phyloP scores from a whole-genome alignment of 2,888 invertebrate genomes.

The Nomada flava region DNA sequence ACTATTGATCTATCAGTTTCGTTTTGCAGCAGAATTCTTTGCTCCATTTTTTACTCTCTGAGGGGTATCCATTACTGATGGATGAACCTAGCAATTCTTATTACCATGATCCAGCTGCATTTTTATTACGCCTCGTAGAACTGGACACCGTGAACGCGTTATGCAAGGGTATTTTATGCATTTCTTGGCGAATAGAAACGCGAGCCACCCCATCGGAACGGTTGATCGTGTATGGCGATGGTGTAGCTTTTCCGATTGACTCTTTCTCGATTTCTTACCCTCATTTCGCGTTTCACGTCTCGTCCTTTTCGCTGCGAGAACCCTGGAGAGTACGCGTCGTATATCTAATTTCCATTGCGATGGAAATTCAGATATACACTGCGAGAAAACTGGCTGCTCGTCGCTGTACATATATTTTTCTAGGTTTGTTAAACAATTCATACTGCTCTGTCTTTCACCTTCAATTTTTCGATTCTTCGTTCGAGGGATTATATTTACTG shows the following conservation, averaged over 20 bases:
- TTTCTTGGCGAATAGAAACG: slow-evolving; percentile 30
- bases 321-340: slow-evolving; percentile 21
- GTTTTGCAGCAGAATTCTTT: too few species aligned
- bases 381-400: not conserved
- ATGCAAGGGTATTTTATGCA: not conserved
- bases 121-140: not conserved
- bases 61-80: too few species aligned
- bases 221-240: slow-evolving; percentile 32
- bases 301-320: slow-evolving; percentile 27
- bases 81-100: too few species aligned
- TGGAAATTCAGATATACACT: slow-evolving; percentile 4
- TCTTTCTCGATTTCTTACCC: slow-evolving; percentile 39
- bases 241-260: slow-evolving; percentile 50
- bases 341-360: slow-evolving; percentile 27
- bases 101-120: too few species aligned
- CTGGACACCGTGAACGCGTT: not conserved
- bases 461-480: not conserved
- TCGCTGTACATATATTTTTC: not conserved
- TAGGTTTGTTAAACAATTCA: slow-evolving; percentile 19
- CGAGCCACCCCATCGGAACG: slow-evolving; percentile 17
- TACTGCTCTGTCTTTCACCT: not conserved
- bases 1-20: too few species aligned
- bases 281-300: slow-evolving; percentile 37
- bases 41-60: too few species aligned
- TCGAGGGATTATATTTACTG: not conserved